These are phyloP conservation scores for Parotia lawesii DNA, from an alignment of 2,113 vertebrate species.

Conservation along the genomic window DNA sequence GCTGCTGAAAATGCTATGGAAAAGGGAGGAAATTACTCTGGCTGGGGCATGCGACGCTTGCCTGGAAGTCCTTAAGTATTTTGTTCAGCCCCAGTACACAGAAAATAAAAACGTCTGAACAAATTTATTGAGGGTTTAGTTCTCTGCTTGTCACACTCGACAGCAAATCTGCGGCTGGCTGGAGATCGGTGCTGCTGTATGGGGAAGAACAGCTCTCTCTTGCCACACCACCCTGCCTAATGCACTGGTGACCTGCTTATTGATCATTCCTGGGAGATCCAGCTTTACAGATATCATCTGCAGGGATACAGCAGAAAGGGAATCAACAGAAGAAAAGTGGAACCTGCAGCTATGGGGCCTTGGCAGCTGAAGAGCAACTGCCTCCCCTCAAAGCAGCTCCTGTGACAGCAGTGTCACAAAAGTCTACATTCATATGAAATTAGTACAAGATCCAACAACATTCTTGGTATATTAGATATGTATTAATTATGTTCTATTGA, in stretches of 20 bases:
- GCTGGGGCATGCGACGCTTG: not conserved
- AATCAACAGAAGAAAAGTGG: not conserved
- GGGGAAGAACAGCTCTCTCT: not conserved
- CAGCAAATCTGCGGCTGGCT: not conserved
- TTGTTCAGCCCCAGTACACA: not conserved
- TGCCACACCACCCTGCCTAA: not conserved
- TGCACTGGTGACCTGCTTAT: not conserved
- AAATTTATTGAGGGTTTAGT: not conserved
- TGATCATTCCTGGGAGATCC: not conserved
- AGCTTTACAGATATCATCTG: not conserved
- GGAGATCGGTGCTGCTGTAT: not conserved
- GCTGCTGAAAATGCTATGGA: not conserved
- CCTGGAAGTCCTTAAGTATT: not conserved
- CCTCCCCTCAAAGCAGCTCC: not conserved
- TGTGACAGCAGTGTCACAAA: not conserved
- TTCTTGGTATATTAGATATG: not conserved
- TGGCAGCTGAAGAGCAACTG: not conserved
- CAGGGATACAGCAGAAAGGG: not conserved
- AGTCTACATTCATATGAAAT: not conserved
- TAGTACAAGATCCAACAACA: not conserved
- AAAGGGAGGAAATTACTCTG: conserved; percentile 4
- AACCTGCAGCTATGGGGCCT: not conserved
- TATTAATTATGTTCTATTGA: not conserved
- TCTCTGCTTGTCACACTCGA: not conserved
- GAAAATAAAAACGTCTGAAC: not conserved